A percentile compares a stretch with the other conserved stretches of the same genome.
phyloP scores from a whole-genome alignment of 2,888 invertebrate genomes.

The Archips xylosteana region DNA sequence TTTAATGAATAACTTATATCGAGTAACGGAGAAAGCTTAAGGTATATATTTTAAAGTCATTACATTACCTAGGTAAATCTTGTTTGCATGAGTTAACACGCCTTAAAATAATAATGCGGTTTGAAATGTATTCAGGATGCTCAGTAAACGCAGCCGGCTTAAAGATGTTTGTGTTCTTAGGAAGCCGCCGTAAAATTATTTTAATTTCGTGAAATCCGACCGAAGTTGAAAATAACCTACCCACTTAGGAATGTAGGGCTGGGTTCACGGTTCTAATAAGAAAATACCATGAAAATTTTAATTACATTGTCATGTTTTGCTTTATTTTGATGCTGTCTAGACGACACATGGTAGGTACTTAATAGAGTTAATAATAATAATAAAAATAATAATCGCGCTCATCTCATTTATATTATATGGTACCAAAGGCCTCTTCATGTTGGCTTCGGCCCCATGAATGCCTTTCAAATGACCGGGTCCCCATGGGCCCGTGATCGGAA shows the following conservation, averaged over 20 bases:
- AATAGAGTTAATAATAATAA: no score
- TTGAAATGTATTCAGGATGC: not conserved
- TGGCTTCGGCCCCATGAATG: no score
- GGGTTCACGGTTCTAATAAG: no score
- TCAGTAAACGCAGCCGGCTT: not conserved
- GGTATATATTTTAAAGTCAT: conserved; percentile 1
- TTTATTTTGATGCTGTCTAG: not conserved
- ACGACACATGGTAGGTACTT: not conserved
- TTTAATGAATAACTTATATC: conserved; percentile 20
- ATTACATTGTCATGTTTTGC: not conserved
- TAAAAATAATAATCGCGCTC: no score
- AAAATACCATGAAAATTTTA: no score
- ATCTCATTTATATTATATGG: no score
- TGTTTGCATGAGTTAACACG: not conserved
- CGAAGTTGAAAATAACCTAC: not conserved
- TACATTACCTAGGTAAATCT: conserved; percentile 2
- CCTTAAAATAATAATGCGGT: not conserved
- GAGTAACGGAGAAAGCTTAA: conserved; percentile 13
- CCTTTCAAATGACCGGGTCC: no score
- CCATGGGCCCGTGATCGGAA: no score
- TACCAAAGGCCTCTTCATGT: no score
- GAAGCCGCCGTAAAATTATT: not conserved
- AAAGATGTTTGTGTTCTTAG: not conserved
- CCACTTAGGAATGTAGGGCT: not conserved
- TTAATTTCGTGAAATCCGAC: not conserved